phyloP scores from a whole-genome alignment of 1,140 invertebrate genomes.

The Lepidurus apus region DNA sequence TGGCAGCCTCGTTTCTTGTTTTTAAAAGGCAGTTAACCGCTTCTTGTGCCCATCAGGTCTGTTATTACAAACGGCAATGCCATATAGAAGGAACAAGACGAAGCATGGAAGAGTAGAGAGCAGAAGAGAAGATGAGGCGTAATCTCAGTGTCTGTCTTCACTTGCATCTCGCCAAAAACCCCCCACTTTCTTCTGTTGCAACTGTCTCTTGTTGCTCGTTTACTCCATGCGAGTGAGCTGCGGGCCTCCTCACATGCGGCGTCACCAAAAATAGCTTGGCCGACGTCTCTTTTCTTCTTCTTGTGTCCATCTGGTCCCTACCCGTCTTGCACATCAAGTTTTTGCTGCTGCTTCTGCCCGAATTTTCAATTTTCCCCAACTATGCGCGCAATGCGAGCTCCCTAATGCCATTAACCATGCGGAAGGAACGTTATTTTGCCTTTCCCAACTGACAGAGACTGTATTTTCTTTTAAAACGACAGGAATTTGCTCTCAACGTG shows the following conservation, averaged over 20 bases:
- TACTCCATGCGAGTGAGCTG: neutral
- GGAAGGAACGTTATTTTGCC: neutral
- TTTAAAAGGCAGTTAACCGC: neutral
- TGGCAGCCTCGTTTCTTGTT: neutral
- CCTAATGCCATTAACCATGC: neutral
- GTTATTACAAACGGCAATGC: neutral
- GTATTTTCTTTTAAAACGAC: neutral
- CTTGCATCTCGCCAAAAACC: neutral
- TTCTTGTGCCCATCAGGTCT: neutral
- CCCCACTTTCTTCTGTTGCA: neutral
- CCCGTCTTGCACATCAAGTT: neutral
- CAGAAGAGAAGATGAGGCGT: neutral
- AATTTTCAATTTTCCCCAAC: neutral
- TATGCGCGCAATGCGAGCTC: neutral
- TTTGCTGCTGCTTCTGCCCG: neutral
- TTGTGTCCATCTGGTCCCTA: too few relatives aligned
- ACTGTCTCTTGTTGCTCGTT: neutral
- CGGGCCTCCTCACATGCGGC: neutral
- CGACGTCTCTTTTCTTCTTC: neutral
- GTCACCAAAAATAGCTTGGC: slow-evolving; percentile 6
- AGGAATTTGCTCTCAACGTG: too few relatives aligned
- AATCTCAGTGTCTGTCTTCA: slow-evolving; percentile 4
- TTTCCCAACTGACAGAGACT: neutral
- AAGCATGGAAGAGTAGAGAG: neutral
- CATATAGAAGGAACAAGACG: neutral